These are phyloP conservation scores for Neolamprologus falcicula DNA, from an alignment of 2,113 vertebrate genomes.

Conservation along the genomic window DNA sequence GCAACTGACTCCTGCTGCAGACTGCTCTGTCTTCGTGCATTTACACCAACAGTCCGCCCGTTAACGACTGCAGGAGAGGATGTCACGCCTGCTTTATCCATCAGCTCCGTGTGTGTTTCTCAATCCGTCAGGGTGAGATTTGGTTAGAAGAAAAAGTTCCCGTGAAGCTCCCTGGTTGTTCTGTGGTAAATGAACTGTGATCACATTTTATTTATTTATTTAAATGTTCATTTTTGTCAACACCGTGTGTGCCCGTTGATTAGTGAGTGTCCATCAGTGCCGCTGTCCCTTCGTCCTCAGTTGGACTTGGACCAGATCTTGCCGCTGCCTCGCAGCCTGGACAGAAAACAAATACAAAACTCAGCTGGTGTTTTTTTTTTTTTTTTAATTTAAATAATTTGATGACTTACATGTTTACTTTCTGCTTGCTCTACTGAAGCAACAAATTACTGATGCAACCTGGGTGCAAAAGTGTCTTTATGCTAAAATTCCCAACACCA, in stretches of 20 bases:
- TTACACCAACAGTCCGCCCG: slow-evolving; percentile 1
- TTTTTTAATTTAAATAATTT: neutral
- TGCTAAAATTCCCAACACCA: neutral
- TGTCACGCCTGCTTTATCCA: slow-evolving; percentile 21
- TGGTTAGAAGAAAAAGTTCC: slow-evolving; percentile 26
- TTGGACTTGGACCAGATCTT: slow-evolving; percentile 99
- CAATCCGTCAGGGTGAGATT: slow-evolving; percentile 11
- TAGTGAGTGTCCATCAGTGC: slow-evolving; percentile 32
- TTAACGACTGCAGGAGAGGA: neutral
- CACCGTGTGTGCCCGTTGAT: slow-evolving; percentile 18
- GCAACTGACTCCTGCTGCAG: slow-evolving; percentile 15
- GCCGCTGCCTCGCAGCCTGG: slow-evolving; percentile 90
- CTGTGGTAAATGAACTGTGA: neutral
- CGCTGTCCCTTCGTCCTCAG: slow-evolving; percentile 60
- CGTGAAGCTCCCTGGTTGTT: slow-evolving; percentile 14
- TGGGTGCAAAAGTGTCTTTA: neutral
- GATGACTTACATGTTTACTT: neutral
- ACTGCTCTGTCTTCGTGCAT: slow-evolving; percentile 4
- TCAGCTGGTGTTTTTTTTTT: neutral
- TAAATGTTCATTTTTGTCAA: neutral
- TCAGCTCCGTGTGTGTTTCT: slow-evolving; percentile 15
- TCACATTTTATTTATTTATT: neutral
- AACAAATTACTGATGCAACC: neutral
- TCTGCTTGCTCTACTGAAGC: neutral
- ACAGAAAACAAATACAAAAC: neutral